Evolutionary conservation across 1,140 invertebrate species (phyloP).

Genomic region (Myzus persicae): DNA sequence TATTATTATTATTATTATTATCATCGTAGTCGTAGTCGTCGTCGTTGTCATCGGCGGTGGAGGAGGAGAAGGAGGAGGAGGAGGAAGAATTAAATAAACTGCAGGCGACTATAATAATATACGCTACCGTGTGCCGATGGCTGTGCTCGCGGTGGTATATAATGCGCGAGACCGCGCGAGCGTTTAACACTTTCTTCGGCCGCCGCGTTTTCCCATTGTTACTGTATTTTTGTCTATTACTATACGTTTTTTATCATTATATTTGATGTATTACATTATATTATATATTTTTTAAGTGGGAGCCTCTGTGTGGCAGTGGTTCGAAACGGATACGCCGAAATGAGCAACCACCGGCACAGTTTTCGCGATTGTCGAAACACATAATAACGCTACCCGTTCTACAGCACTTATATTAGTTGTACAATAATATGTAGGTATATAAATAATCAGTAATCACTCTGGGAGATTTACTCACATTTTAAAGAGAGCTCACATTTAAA

Average conservation of each 20-base stretch:
- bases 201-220: constrained; percentile 1
- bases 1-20: neutral
- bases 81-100: constrained; percentile 28
- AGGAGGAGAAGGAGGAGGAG: neutral
- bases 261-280: neutral
- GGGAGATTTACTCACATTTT: neutral
- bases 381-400: neutral
- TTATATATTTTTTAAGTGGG: neutral
- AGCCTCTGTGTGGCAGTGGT: neutral
- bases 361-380: neutral
- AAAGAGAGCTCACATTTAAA: neutral
- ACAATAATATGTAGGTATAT: too few relatives aligned
- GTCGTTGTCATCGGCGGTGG: too few relatives aligned
- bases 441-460: neutral
- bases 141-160: neutral
- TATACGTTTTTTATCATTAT: neutral
- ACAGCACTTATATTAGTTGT: neutral
- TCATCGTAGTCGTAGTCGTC: neutral
- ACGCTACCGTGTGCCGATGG: neutral
- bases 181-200: constrained; percentile 31
- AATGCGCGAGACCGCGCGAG: neutral
- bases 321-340: constrained; percentile 1
- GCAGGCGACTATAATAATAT: neutral
- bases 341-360: neutral
- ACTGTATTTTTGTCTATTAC: neutral